Base-by-base conservation (phyloP, 2,113 vertebrate species). In the Protobothrops mucrosquamatus region DNA sequence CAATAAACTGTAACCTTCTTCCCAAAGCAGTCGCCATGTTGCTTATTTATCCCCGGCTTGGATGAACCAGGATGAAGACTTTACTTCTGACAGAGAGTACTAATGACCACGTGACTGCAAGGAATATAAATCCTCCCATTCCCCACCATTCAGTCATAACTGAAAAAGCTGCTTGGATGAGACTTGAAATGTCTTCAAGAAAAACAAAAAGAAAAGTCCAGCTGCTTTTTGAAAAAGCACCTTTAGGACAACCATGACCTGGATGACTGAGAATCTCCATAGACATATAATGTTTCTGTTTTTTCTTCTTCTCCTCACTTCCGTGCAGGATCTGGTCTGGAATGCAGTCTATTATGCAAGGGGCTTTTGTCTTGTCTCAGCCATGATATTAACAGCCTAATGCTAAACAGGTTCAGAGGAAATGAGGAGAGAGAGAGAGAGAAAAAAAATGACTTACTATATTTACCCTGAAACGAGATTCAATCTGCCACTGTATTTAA, bases 401-500 rank as follows among this genome's bases (percentile, higher is more conserved):
- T 98, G 98, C 98, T 99, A 99, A 99, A 99, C 96, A 98, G 98
- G 97, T 98, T 98, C 98, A 97, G 97, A 98, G 97, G 97, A 98
- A 97, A 97, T 98, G 97, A 98, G 96, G 61, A n/a, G 61, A 64
- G 11, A 51, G 48, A 51, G 48, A 51, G 48, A 51, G 95, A 98
- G 96, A 97, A 96, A 2, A 97, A 97, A 97, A 98, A 97, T 96
- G 96, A 98, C 98, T 98, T 97, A 97, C 98, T 98, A 96, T 98
- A 98, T 98, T 98, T 98, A 98, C 97, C 97, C 98, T 98, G 98
- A 98, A 98, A 99, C 97, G 97, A 98, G 98, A 99, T 98, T 98
- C 98, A 98, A 98, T 99, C 98, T 98, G 98, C 98, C 97, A 98
- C 97, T 97, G 97, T 98, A 98, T 99, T 99, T 98, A 99, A 98